Percentiles rank a stretch among this genome's conserved stretches.
These are phyloP conservation scores for Ophiothrix spiculata DNA, from an alignment of 35 echinoderm and acorn worm species.

Conservation along the genomic window DNA sequence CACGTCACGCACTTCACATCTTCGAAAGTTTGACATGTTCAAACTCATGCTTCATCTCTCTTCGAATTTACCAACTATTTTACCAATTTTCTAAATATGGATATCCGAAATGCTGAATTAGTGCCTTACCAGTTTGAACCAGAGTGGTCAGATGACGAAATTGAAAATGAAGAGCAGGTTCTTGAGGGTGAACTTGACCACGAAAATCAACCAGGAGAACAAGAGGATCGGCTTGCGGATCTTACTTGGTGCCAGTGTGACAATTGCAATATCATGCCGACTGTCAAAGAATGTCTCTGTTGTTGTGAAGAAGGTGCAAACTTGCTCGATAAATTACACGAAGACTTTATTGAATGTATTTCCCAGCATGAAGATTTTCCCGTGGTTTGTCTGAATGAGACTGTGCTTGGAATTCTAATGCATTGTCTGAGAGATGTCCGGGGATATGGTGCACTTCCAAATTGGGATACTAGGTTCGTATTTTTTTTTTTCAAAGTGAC, in stretches of 20 bases:
- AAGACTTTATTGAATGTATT: neutral
- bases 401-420: neutral
- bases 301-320: neutral
- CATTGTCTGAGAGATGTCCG: neutral
- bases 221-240: neutral
- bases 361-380: neutral
- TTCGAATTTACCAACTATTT: neutral
- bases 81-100: no score
- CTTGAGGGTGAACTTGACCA: neutral
- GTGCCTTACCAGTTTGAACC: neutral
- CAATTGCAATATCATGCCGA: neutral
- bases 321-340: neutral
- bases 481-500: neutral
- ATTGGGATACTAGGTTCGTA: neutral
- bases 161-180: neutral
- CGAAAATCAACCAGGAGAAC: neutral
- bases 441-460: neutral
- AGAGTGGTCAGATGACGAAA: neutral
- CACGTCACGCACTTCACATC: neutral
- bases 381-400: neutral
- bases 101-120: neutral
- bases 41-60: neutral
- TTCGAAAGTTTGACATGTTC: neutral
- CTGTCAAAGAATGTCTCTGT: neutral
- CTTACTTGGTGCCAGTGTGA: neutral